A percentile compares a stretch with the other conserved stretches of the same genome.
Evolutionary conservation across 2,888 invertebrate species (phyloP).

Genomic region (Polyommatus icarus): DNA sequence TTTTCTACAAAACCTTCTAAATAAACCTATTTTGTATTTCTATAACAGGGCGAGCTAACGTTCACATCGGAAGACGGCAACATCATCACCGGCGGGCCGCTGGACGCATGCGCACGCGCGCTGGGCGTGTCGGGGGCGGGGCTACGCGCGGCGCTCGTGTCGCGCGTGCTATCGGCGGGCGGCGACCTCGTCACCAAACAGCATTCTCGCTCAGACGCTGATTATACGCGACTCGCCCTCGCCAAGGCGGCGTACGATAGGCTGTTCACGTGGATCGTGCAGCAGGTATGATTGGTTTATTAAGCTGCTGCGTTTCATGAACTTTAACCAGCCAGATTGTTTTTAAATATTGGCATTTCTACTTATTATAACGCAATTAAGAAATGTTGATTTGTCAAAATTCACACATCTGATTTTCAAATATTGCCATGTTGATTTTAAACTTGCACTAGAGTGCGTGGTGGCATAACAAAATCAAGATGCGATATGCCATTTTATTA

Average conservation of each 20-base stretch:
- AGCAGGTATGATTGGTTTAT: slow-evolving; percentile 58
- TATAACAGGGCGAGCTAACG: slow-evolving; percentile 77
- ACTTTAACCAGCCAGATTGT: too few relatives aligned
- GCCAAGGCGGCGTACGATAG: slow-evolving; percentile 98
- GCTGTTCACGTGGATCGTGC: slow-evolving; percentile 96
- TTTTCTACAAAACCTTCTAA: neutral
- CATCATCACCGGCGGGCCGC: slow-evolving; percentile 75
- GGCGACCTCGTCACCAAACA: slow-evolving; percentile 87
- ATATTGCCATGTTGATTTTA: too few relatives aligned
- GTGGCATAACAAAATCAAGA: too few relatives aligned
- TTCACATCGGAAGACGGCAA: slow-evolving; percentile 83
- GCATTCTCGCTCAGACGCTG: slow-evolving; percentile 91
- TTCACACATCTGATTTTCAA: too few relatives aligned
- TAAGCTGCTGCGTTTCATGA: too few relatives aligned
- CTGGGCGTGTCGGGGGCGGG: slow-evolving; percentile 83
- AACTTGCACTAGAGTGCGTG: too few relatives aligned
- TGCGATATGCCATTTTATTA: too few relatives aligned
- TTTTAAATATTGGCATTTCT: too few relatives aligned
- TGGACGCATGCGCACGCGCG: slow-evolving; percentile 70
- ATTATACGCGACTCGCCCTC: slow-evolving; percentile 94
- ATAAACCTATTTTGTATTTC: neutral
- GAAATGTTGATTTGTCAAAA: too few relatives aligned
- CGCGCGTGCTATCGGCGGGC: slow-evolving; percentile 94
- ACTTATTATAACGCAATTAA: too few relatives aligned
- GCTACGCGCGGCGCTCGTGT: slow-evolving; percentile 88